Evolutionary conservation across 2,888 invertebrate species (phyloP).

Genomic region (Auanema freiburgensis): DNA sequence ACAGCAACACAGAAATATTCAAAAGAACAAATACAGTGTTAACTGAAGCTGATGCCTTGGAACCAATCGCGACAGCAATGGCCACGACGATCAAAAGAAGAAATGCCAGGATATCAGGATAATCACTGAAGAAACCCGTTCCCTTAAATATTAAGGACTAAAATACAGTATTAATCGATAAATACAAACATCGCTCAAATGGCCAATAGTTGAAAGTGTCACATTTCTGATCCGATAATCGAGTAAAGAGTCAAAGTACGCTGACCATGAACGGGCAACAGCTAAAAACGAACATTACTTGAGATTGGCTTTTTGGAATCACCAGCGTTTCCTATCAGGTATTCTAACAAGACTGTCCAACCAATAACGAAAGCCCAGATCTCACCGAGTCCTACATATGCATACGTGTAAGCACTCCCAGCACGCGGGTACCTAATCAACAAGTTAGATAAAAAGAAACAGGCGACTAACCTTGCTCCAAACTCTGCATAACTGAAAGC

Average conservation of each 20-base stretch:
- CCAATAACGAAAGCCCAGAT: slow-evolving; percentile 82
- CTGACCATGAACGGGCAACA: slow-evolving; percentile 67
- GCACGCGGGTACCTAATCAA: slow-evolving; percentile 76
- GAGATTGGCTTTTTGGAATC: no score
- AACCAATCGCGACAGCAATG: slow-evolving; percentile 62
- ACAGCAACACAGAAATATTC: slow-evolving; percentile 55
- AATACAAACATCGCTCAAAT: slow-evolving; percentile 7
- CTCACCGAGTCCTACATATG: slow-evolving; percentile 91
- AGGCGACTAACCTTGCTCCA: slow-evolving; percentile 63
- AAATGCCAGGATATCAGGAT: slow-evolving; percentile 35
- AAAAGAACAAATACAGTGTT: slow-evolving; percentile 64
- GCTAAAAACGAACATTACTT: slow-evolving; percentile 46
- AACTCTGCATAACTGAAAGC: slow-evolving; percentile 73
- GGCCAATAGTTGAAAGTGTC: slow-evolving; percentile 17
- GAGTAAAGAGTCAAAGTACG: slow-evolving; percentile 65
- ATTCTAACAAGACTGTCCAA: slow-evolving; percentile 70
- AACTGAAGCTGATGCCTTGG: slow-evolving; percentile 65
- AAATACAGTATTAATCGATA: background rate
- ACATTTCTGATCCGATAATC: slow-evolving; percentile 52
- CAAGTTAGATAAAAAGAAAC: background rate
- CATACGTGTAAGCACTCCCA: slow-evolving; percentile 77
- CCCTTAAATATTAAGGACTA: slow-evolving; percentile 11
- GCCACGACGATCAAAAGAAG: slow-evolving; percentile 29
- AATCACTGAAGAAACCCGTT: slow-evolving; percentile 30
- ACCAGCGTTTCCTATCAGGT: slow-evolving; percentile 73